Percentiles rank a stretch among this genome's conserved stretches.
Evolutionary conservation across 2,797 vertebrate genomes (phyloP).

Genomic region (Tadarida brasiliensis): DNA sequence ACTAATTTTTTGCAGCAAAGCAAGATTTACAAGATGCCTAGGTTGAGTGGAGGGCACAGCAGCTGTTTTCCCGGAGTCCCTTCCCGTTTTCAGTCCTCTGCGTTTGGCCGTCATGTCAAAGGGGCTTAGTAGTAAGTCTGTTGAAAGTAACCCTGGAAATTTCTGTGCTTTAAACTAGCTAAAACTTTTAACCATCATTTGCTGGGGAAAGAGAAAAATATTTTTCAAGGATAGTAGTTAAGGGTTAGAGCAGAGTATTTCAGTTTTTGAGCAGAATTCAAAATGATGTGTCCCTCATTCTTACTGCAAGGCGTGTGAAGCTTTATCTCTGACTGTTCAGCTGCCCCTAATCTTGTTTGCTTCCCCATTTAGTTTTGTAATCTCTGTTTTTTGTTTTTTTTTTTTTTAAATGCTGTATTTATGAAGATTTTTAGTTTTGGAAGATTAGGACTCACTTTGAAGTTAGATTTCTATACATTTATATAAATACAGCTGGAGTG

Average conservation of each 20-base stretch:
- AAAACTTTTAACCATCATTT: slow-evolving; percentile 67
- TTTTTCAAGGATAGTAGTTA: slow-evolving; percentile 69
- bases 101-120: neutral
- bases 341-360: slow-evolving; percentile 82
- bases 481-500: slow-evolving; percentile 57
- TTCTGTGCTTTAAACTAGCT: slow-evolving; percentile 64
- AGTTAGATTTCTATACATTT: slow-evolving; percentile 64
- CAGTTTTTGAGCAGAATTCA: slow-evolving; percentile 82
- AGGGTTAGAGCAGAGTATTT: slow-evolving; percentile 71
- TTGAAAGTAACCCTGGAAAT: slow-evolving; percentile 32
- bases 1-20: neutral
- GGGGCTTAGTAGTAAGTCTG: slow-evolving; percentile 47
- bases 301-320: slow-evolving; percentile 73
- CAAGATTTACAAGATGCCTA: neutral
- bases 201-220: neutral
- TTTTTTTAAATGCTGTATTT: slow-evolving; percentile 64
- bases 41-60: neutral
- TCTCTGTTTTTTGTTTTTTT: too few relatives aligned
- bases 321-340: slow-evolving; percentile 81
- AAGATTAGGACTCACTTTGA: slow-evolving; percentile 82
- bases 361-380: slow-evolving; percentile 77
- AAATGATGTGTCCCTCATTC: slow-evolving; percentile 67
- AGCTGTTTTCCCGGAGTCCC: neutral
- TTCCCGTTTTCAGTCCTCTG: slow-evolving; percentile 43
- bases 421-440: slow-evolving; percentile 59